These are phyloP conservation scores for Agelaius tricolor DNA, from an alignment of 2,113 vertebrate species.

Conservation along the genomic window DNA sequence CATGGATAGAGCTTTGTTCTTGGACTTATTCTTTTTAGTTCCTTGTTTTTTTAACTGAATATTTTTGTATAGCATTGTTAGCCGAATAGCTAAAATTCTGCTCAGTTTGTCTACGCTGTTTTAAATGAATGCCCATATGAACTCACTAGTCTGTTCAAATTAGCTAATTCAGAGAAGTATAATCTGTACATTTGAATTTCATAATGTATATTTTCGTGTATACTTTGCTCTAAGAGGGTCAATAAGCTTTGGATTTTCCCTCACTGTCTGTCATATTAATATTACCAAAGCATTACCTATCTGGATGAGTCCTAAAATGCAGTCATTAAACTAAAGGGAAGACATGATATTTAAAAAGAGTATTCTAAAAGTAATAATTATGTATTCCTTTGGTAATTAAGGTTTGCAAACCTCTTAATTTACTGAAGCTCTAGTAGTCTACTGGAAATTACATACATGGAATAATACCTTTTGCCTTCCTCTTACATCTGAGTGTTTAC, in stretches of 20 bases:
- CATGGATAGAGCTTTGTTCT: not conserved
- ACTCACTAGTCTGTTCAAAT: not conserved
- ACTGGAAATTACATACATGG: not conserved
- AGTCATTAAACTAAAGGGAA: not conserved
- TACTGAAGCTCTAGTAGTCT: not conserved
- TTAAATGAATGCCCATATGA: not conserved
- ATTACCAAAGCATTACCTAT: not conserved
- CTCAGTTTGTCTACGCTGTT: not conserved
- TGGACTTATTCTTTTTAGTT: not conserved
- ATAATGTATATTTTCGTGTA: not conserved
- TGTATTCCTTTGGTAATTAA: not conserved
- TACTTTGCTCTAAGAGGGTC: not conserved
- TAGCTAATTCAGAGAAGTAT: not conserved
- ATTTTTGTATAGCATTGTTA: not conserved
- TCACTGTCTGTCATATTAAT: not conserved
- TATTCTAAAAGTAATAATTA: not conserved
- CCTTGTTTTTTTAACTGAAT: not conserved
- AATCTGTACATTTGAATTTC: not conserved
- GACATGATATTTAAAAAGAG: not conserved
- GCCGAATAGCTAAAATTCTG: not conserved
- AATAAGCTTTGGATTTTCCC: not conserved
- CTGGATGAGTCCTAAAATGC: not conserved
- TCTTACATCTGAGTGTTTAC: not conserved
- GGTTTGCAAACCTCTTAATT: not conserved
- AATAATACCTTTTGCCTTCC: not conserved